Evolutionary conservation across 2,888 invertebrate genomes (phyloP).

Genomic region (Agonum fuliginosum): DNA sequence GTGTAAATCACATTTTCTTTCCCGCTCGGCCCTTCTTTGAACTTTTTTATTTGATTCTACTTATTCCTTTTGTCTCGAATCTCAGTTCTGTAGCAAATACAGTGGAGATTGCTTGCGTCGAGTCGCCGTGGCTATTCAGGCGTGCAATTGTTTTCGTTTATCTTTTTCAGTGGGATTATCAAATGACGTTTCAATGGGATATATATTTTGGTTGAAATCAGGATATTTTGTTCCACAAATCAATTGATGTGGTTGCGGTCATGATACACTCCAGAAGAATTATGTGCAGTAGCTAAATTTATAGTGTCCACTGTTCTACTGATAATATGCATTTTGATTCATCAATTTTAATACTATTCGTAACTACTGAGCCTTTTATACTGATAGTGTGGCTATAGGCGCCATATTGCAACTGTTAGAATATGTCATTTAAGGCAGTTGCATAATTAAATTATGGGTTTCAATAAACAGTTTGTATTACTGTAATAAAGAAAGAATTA

Average conservation of each 20-base stretch:
- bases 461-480: too few species aligned
- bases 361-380: too few species aligned
- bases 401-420: too few species aligned
- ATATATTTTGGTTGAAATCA: conserved; percentile 13
- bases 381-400: too few species aligned
- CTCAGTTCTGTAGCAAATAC: conserved; percentile 15
- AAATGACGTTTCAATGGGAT: conserved; percentile 30
- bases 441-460: too few species aligned
- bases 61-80: conserved; percentile 45
- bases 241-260: background rate
- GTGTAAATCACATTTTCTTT: conserved; percentile 62
- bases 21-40: conserved; percentile 36
- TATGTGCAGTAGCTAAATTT: background rate
- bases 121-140: background rate
- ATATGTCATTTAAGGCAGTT: too few species aligned
- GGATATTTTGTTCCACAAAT: conserved; percentile 5
- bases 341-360: too few species aligned
- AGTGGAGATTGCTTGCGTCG: background rate
- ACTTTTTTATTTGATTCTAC: conserved; percentile 48
- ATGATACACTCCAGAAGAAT: background rate
- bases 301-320: background rate
- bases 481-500: too few species aligned
- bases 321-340: too few species aligned
- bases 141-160: conserved; percentile 38
- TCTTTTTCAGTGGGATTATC: conserved; percentile 18